Conservation (phyloP, 2,888 invertebrate species). For the Ceriagrion tenellum region DNA sequence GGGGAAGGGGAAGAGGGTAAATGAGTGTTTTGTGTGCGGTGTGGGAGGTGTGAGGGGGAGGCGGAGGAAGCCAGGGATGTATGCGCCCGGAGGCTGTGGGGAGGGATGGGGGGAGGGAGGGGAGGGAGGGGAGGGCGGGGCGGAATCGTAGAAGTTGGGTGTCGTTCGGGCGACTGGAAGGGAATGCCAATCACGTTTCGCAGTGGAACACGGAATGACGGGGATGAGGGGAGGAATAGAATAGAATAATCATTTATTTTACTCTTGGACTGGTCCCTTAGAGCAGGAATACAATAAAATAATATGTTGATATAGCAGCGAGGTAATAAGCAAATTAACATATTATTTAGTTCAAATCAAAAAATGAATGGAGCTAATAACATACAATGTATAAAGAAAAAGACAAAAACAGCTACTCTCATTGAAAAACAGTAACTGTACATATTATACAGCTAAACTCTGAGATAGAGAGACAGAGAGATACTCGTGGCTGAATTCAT, state of each 20-base stretch:
- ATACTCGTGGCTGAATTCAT: background rate
- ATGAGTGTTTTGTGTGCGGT: too few species aligned
- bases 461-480: background rate
- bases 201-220: background rate
- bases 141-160: background rate
- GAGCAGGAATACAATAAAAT: too few species aligned
- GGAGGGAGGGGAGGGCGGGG: background rate
- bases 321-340: too few species aligned
- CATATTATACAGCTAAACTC: too few species aligned
- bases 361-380: too few species aligned
- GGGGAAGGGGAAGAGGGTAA: background rate
- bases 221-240: background rate
- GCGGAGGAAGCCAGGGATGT: background rate
- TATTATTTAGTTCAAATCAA: too few species aligned
- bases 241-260: too few species aligned
- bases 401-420: too few species aligned
- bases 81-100: background rate
- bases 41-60: background rate
- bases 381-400: too few species aligned
- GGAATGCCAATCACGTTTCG: conserved; percentile 10
- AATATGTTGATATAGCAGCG: too few species aligned
- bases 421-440: too few species aligned
- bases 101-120: background rate
- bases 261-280: too few species aligned
- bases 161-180: background rate